Conservation (phyloP, 2,797 vertebrate species). For the Phaenicophaeus curvirostris region DNA sequence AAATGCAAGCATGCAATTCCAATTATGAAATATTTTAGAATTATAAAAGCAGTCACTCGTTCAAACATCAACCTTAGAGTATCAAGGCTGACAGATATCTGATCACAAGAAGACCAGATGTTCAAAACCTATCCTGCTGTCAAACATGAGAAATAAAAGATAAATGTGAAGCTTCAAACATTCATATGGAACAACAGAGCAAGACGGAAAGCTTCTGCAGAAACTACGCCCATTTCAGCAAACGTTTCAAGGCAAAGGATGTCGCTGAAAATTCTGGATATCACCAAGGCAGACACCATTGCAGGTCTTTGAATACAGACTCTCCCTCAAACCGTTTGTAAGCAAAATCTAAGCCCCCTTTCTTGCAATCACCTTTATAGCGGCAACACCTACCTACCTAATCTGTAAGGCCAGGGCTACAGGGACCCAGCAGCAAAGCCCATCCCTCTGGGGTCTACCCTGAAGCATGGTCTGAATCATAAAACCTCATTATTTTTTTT, state of each 20-base stretch:
- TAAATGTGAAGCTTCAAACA: background rate
- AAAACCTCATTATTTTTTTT: background rate
- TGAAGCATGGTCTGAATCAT: accelerated
- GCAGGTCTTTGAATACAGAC: background rate
- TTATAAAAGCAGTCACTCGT: background rate
- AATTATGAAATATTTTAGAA: background rate
- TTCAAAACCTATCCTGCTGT: background rate
- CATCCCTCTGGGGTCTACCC: background rate
- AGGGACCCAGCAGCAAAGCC: background rate
- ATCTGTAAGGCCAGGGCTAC: background rate
- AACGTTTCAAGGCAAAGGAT: background rate
- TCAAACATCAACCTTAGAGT: background rate
- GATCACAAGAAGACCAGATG: background rate
- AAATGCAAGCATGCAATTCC: background rate
- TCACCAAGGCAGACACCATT: background rate
- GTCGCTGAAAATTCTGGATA: background rate
- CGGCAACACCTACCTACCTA: background rate
- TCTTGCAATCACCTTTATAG: background rate
- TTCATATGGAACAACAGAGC: background rate
- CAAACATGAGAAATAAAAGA: background rate
- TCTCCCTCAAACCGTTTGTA: background rate
- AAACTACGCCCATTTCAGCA: background rate
- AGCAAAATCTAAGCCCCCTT: background rate
- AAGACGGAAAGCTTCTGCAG: background rate
- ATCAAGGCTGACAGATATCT: background rate